Base-by-base conservation (phyloP, 2,888 invertebrate genomes). In the Pyrrhosoma nymphula region DNA sequence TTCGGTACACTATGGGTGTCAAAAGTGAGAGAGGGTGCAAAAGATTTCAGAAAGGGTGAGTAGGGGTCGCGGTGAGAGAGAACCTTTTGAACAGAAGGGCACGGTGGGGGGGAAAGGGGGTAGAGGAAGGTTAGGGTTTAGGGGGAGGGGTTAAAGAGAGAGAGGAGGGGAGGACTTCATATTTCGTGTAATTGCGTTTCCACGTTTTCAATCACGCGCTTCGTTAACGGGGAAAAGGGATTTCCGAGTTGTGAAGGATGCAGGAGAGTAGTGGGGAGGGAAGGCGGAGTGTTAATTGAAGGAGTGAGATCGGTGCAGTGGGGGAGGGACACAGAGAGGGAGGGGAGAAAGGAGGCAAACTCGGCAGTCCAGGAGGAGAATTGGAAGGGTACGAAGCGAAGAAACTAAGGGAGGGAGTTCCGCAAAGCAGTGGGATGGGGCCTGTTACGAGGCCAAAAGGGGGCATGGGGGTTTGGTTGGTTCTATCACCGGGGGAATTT, bases 151-250 rank as follows among this genome's bases (percentile, higher is more conserved):
- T 69, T 93, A 75, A 69, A 69, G 47, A 63, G 60, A 60, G 69
- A 63, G 75, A 47, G 93, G 93, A 39, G 93, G 75, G 60, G 56
- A 16, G 93, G 93, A 93, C 47, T 93, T 93, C 93, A 93, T 93
- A 93, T 93, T 93, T 93, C 93, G 93, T 75, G 93, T 93, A 93
- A 93, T 93, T 93, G 93, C 93, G 69, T 93, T 93, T 63, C 69
- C 75, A 47, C 93, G 93, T 55, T 93, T 93, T 93, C 93, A 93
- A 93, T 93, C 93, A 93, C 69, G 69, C 69, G 69, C 93, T 93
- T 93, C 93, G 93, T 93, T 93, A 93, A 55, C 47, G 69, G 93
- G 93, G 93, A 93, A 93, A 93, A 93, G 93, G 93, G 93, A 93
- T 93, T 93, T 93, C 93, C 93, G 93, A 60, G 82, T 82, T 82